A percentile compares a stretch with the other conserved stretches of the same genome.
Evolutionary conservation across 2,113 vertebrate genomes (phyloP).

Genomic region (Calyptommatus sinebrachiatus): DNA sequence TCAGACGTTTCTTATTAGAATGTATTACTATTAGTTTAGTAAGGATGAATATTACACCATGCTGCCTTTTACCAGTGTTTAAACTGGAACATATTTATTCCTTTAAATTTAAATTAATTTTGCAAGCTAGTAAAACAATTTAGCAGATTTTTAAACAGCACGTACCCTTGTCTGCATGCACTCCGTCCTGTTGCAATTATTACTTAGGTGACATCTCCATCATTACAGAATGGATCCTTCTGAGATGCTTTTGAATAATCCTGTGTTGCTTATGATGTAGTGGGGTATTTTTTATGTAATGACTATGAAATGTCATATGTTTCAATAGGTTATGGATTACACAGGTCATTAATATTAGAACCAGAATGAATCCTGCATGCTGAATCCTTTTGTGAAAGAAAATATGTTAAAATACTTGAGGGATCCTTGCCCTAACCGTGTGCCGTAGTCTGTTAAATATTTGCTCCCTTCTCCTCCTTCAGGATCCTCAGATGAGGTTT

Average conservation of each 20-base stretch:
- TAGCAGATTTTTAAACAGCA: neutral
- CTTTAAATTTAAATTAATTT: neutral
- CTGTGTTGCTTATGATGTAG: neutral
- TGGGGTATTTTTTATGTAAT: neutral
- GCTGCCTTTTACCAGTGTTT: neutral
- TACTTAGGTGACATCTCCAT: neutral
- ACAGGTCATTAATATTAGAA: neutral
- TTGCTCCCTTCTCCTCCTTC: conserved; percentile 56
- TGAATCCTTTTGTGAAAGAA: neutral
- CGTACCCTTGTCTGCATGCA: too few species aligned
- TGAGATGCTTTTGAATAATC: neutral
- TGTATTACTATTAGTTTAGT: conserved; percentile 6
- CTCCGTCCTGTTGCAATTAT: neutral
- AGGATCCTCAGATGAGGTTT: conserved; percentile 87
- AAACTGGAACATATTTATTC: neutral
- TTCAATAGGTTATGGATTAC: neutral
- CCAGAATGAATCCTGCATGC: neutral
- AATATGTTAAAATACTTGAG: neutral
- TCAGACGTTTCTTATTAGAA: conserved; percentile 17
- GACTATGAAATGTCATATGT: neutral
- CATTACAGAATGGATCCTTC: neutral
- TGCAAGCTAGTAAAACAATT: neutral
- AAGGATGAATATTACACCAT: conserved; percentile 4
- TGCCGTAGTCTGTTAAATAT: conserved; percentile 32
- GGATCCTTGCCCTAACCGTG: conserved; percentile 1